Evolutionary conservation across 1,140 invertebrate species (phyloP), one percentile per base, ranked within the genome.

Genomic region (Dendrolimus kikuchii): DNA sequence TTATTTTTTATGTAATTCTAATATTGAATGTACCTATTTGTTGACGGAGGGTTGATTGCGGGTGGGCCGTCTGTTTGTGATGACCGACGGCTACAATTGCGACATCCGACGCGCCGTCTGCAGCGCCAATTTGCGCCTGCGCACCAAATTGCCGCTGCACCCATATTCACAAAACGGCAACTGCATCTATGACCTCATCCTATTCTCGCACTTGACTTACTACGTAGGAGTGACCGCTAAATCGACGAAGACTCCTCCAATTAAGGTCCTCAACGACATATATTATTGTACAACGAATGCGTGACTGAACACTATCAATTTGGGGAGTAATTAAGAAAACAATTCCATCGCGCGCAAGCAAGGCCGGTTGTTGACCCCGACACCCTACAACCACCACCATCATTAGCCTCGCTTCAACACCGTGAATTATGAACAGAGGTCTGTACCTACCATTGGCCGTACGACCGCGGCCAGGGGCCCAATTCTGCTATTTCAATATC

Each of bases 91-190:
- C 43, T 52, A 49, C 69, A 77, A 77, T 77, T 76, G 77, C 64
- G 55, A 71, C 68, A 77, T 81, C 77, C 76, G 78, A 78, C 73
- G 71, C 59, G 68, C 74, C 63, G 77, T 80, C 78, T 81, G 75
- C 59, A 56, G 59, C 55, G 60, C 55, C 78, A 81, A 81, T 80
- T 77, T 77, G 76, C 65, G 63, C 61, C 55, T 62, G 61, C 51
- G 60, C 64, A 65, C 60, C 51, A 62, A 55, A 61, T 51, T 57
- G 58, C 63, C 50, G 51, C 59, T 65, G 72, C 73, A 68, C 67
- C 66, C 64, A 64, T 49, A 46, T 41, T 64, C 23, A 23, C 23
- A 23, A 66, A 71, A 71, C 53, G 64, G 68, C 63, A 66, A 68
- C 62, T 69, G 63, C 68, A 66, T 56, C 58, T 64, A 68, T 66